phyloP scores from a whole-genome alignment of 2,797 vertebrate genomes.

The Eospalax fontanierii region DNA sequence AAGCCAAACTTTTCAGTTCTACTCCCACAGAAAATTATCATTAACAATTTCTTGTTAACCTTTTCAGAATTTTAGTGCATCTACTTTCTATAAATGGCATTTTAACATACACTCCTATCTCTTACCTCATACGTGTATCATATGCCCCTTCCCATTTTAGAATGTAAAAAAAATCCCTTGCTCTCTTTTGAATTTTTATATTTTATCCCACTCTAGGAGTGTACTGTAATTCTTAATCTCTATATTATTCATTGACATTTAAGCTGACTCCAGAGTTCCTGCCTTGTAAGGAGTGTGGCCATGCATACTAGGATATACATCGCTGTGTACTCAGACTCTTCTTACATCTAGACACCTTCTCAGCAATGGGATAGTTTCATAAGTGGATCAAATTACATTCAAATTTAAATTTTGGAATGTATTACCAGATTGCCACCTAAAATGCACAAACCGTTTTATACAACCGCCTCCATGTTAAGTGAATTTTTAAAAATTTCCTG shows the following conservation, averaged over 20 bases:
- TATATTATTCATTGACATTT: conserved; percentile 73
- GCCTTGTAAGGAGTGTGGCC: conserved; percentile 15
- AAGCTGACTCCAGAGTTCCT: conserved; percentile 55
- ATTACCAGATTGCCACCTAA: conserved; percentile 21
- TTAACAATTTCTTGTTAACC: conserved; percentile 50
- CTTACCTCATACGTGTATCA: not conserved
- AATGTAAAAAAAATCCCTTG: conserved; percentile 27
- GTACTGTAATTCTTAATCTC: conserved; percentile 56
- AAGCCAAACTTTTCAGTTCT: not conserved
- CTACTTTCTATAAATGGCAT: conserved; percentile 18
- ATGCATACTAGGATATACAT: not conserved
- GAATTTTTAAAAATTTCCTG: not conserved
- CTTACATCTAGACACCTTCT: conserved; percentile 58
- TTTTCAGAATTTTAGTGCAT: conserved; percentile 34
- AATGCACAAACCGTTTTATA: conserved; percentile 56
- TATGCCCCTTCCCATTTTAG: conserved; percentile 62
- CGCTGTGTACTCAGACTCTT: not conserved
- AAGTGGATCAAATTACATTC: conserved; percentile 49
- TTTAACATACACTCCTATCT: not conserved
- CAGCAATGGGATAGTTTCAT: conserved; percentile 24
- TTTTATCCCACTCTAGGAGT: not conserved
- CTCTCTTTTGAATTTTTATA: not conserved
- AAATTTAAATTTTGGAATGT: conserved; percentile 58
- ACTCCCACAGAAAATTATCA: not conserved
- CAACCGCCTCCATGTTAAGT: not conserved